phyloP scores from a whole-genome alignment of 2,888 invertebrate species.

The Alviniconcha strummeri region DNA sequence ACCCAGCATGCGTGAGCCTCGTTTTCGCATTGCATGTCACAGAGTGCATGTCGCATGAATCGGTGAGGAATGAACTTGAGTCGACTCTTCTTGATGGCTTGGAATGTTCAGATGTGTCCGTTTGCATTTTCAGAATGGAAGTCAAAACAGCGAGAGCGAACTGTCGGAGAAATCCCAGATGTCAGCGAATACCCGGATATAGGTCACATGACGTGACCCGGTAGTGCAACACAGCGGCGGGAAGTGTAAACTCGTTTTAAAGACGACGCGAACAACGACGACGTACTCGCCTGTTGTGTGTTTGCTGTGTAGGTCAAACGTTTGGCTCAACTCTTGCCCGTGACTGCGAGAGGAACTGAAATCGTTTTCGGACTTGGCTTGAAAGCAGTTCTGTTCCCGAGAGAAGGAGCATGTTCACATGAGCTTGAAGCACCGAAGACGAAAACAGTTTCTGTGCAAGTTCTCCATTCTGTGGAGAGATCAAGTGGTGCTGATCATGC shows the following conservation, averaged over 20 bases:
- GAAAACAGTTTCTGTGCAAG: too few relatives aligned
- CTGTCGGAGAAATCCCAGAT: conserved; percentile 2
- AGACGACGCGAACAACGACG: too few relatives aligned
- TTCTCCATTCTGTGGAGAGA: too few relatives aligned
- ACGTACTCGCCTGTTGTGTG: neutral
- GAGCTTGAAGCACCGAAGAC: too few relatives aligned
- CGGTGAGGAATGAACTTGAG: neutral
- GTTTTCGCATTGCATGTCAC: too few relatives aligned
- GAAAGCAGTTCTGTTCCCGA: too few relatives aligned
- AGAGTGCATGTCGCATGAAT: too few relatives aligned
- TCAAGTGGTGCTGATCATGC: too few relatives aligned
- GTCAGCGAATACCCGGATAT: conserved; percentile 17
- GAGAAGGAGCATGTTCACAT: too few relatives aligned
- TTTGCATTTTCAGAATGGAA: conserved; percentile 17
- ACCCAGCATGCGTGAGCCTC: neutral
- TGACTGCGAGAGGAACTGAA: neutral
- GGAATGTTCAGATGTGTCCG: neutral
- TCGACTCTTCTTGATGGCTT: neutral
- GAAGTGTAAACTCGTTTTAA: too few relatives aligned
- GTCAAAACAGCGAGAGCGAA: neutral
- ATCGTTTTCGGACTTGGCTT: neutral
- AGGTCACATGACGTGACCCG: conserved; percentile 15
- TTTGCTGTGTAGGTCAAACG: neutral
- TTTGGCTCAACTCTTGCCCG: neutral
- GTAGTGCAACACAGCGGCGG: neutral